Evolutionary conservation across 2,888 invertebrate species (phyloP).

Genomic region (Drosophila differens): DNA sequence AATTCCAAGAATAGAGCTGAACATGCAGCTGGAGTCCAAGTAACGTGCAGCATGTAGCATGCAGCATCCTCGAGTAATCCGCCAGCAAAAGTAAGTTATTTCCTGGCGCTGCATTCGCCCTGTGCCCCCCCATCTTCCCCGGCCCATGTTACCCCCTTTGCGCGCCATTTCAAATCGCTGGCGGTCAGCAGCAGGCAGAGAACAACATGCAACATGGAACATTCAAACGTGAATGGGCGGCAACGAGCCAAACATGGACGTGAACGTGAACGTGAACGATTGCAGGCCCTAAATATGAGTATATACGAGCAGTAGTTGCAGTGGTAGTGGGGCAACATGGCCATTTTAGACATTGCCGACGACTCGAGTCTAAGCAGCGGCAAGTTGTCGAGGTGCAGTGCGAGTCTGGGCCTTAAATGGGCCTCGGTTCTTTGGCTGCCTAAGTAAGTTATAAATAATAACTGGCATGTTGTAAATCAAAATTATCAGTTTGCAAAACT

Average conservation of each 20-base stretch:
- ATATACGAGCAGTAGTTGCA: conserved; percentile 14
- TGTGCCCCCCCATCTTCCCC: not conserved
- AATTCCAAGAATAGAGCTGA: conserved; percentile 43
- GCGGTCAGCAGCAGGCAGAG: conserved; percentile 58
- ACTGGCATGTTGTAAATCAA: conserved; percentile 86
- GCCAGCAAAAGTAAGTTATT: conserved; percentile 74
- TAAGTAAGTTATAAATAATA: conserved; percentile 86
- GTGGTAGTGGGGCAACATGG: conserved; percentile 34
- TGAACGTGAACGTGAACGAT: conserved; percentile 38
- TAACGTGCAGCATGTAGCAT: conserved; percentile 4
- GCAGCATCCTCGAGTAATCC: conserved; percentile 39
- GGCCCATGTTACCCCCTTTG: conserved; percentile 1
- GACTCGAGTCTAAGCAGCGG: conserved; percentile 3
- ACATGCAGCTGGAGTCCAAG: conserved; percentile 19
- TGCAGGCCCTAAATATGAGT: conserved; percentile 49
- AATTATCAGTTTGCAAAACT: conserved; percentile 83
- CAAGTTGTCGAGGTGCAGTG: conserved; percentile 18
- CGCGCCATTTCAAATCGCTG: conserved; percentile 60
- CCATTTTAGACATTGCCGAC: conserved; percentile 61
- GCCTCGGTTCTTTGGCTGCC: conserved; percentile 53
- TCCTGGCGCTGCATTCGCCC: conserved; percentile 67
- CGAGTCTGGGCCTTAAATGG: conserved; percentile 61
- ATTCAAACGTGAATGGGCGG: conserved; percentile 78
- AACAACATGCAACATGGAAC: conserved; percentile 31
- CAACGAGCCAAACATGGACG: conserved; percentile 38